Conservation (phyloP, 2,888 invertebrate genomes). For the Augiades crinisus region DNA sequence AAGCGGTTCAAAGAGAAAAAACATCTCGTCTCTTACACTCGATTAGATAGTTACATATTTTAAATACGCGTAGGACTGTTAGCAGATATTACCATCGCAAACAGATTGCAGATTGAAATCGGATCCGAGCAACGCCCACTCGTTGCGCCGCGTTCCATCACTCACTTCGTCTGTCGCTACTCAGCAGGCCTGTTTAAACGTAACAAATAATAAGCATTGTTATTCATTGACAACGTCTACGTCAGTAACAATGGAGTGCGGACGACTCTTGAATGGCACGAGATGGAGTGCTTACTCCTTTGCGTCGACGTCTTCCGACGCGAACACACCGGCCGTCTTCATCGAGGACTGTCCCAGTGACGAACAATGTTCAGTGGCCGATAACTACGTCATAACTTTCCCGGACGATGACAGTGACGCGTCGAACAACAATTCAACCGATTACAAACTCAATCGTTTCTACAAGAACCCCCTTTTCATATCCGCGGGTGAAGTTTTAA, state of each 20-base stretch:
- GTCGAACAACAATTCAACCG: constrained; percentile 37
- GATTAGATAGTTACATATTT: background rate
- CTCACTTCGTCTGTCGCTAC: constrained; percentile 38
- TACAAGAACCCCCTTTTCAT: constrained; percentile 63
- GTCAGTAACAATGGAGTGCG: constrained; percentile 61
- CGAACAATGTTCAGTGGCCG: constrained; percentile 44
- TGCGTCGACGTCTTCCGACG: constrained; percentile 37
- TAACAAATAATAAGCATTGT: constrained; percentile 44
- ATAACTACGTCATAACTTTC: constrained; percentile 60
- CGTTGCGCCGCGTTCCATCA: constrained; percentile 43
- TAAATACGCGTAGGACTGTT: constrained; percentile 1
- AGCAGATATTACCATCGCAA: constrained; percentile 28
- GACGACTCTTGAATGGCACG: constrained; percentile 51
- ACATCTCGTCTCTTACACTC: too few relatives aligned
- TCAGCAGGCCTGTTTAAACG: constrained; percentile 17
- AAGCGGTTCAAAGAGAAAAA: too few relatives aligned
- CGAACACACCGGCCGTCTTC: constrained; percentile 44
- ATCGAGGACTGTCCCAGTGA: constrained; percentile 48
- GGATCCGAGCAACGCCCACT: constrained; percentile 64
- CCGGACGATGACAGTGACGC: constrained; percentile 54
- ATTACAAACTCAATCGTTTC: constrained; percentile 54
- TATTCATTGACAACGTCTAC: constrained; percentile 34
- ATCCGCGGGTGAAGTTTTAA: constrained; percentile 58
- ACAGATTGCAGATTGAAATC: constrained; percentile 58
- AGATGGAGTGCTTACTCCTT: constrained; percentile 56